Evolutionary conservation across 1,140 invertebrate genomes (phyloP), one percentile per base, ranked within the genome.

Genomic region (Berghia stephanieae): DNA sequence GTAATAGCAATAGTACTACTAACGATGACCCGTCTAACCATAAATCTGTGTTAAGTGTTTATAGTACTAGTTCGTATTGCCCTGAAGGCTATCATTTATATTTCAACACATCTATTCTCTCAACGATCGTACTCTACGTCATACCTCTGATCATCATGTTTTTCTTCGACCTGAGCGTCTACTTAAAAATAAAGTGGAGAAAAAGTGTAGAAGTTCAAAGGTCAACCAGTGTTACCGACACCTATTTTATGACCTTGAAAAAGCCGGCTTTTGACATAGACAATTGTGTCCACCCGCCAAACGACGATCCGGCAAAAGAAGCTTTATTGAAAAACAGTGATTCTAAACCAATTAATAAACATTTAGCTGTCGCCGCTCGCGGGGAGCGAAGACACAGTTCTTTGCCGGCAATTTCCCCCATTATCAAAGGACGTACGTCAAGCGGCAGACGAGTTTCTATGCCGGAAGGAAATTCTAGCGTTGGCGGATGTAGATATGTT

Each of bases 221-320:
- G 63, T 76, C 74, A 8, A 76, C 74, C 27, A 76, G 74, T n/a
- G 74, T 76, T 8, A 76, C 74, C 1, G 74, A 76, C 43, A 76
- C 74, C 8, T 76, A 76, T 40, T 76, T 76, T 38, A 67, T 76
- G 74, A 76, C 74, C 13, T 43, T 76, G 74, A 76, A 76, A 38
- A 76, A 68, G 44, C 63, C 74, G 3, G 60, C 74, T 2, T 13
- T 49, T 1, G 74, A 76, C 3, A 31, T 76, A 8, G 74, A 76
- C 27, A 49, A 63, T 24, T 76, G 74, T 27, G 8, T 76, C 13
- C 2, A 31, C 2, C n/a, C 16, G 43, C 2, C 3, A 3, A 57
- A 40, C 2, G 57, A 75, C 1, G 43, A 68, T 16, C 18, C 42
- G 8, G 43, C 42, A 3, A 76, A 76, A 27, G 74, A 76, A 34